Conservation (phyloP, 2,888 invertebrate species). For the Drosophila paramelanica region DNA sequence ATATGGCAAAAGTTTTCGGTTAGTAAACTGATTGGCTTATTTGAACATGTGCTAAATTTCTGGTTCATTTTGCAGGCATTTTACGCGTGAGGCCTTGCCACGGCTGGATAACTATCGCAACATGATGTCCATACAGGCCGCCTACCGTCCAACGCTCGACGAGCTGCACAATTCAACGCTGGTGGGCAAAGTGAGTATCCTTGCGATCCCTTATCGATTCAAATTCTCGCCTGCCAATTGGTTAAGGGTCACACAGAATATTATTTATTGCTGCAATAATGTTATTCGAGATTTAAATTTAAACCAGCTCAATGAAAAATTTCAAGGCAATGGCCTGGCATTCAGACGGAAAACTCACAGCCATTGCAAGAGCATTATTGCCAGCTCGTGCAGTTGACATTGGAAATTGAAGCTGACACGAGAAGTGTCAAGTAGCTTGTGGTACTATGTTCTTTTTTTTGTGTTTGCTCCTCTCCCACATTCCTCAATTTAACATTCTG, state of each 20-base stretch:
- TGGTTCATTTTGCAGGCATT: slow-evolving; percentile 87
- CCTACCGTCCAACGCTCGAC: slow-evolving; percentile 93
- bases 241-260: neutral
- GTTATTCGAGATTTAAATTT: slow-evolving; percentile 15
- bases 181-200: slow-evolving; percentile 89
- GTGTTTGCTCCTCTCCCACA: too few species aligned
- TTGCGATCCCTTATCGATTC: neutral
- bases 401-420: slow-evolving; percentile 1
- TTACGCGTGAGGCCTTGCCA: slow-evolving; percentile 94
- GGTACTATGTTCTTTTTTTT: neutral
- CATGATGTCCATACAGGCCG: slow-evolving; percentile 94
- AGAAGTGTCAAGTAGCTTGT: slow-evolving; percentile 23
- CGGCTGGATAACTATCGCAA: slow-evolving; percentile 95
- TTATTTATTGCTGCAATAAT: slow-evolving; percentile 11
- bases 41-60: neutral
- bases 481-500: neutral
- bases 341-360: slow-evolving; percentile 11
- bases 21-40: slow-evolving; percentile 38
- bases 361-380: slow-evolving; percentile 6
- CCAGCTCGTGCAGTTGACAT: slow-evolving; percentile 5
- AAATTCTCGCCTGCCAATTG: neutral
- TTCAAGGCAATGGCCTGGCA: slow-evolving; percentile 19
- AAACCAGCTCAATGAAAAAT: neutral
- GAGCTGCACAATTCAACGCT: slow-evolving; percentile 94
- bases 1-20: slow-evolving; percentile 93